Conservation (phyloP, 1,140 invertebrate genomes). For the Heliothis virescens region DNA sequence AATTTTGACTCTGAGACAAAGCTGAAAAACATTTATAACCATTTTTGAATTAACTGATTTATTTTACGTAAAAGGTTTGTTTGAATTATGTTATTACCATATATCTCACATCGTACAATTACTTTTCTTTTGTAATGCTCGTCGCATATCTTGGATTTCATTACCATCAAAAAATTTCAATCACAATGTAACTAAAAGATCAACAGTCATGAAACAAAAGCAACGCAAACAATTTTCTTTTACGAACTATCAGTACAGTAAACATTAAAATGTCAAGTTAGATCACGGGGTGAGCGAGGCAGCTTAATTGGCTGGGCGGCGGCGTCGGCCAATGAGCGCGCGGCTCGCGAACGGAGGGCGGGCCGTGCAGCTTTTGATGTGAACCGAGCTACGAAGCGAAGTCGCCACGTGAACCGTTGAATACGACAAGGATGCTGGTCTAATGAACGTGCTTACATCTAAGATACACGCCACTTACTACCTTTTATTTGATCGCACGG, state of each 20-base stretch:
- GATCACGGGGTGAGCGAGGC: constrained; percentile 67
- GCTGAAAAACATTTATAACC: too few relatives aligned
- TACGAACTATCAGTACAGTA: constrained; percentile 61
- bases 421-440: constrained; percentile 41
- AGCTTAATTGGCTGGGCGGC: constrained; percentile 81
- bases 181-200: neutral
- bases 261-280: constrained; percentile 85
- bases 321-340: constrained; percentile 71
- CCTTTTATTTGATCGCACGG: neutral
- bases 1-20: too few relatives aligned
- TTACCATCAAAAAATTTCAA: neutral
- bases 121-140: too few relatives aligned
- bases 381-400: constrained; percentile 80
- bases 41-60: too few relatives aligned
- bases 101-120: too few relatives aligned
- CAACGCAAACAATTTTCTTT: constrained; percentile 38
- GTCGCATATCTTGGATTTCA: too few relatives aligned
- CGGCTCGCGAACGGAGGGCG: constrained; percentile 69
- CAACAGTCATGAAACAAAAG: constrained; percentile 15
- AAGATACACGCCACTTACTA: constrained; percentile 11
- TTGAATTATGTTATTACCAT: too few relatives aligned
- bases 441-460: constrained; percentile 38
- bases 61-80: too few relatives aligned
- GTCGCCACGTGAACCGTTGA: constrained; percentile 72
- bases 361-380: constrained; percentile 70